Conservation (phyloP, 2,888 invertebrate species). For the Stenotaenia linearis region DNA sequence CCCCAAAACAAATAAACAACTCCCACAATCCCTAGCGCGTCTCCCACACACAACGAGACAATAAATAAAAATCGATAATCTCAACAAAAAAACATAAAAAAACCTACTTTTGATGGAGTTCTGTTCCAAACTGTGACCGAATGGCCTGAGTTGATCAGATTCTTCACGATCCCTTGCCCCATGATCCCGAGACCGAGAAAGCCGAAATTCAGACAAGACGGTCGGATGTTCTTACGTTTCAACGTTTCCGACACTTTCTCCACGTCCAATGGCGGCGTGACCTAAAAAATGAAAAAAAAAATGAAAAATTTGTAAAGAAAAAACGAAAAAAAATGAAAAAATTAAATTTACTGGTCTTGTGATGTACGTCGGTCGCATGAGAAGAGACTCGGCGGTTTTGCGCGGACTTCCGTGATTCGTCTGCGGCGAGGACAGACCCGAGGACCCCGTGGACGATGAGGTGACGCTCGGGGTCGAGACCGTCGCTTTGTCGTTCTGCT, state of each 20-base stretch:
- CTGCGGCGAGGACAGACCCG: conserved; percentile 14
- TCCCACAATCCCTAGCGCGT: too few relatives aligned
- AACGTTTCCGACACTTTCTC: conserved; percentile 69
- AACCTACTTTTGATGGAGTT: conserved; percentile 78
- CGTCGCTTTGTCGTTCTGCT: conserved; percentile 30
- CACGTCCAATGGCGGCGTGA: conserved; percentile 69
- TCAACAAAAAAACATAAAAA: neutral
- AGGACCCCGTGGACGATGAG: conserved; percentile 28
- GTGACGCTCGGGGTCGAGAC: neutral
- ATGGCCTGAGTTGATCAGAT: conserved; percentile 87
- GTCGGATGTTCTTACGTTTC: conserved; percentile 75
- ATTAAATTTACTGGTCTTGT: conserved; percentile 57
- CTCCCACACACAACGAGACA: too few relatives aligned
- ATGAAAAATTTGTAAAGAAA: neutral
- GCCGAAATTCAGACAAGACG: conserved; percentile 82
- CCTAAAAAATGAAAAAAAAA: conserved; percentile 48
- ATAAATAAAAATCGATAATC: too few relatives aligned
- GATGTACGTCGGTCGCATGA: conserved; percentile 64
- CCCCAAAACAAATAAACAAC: too few relatives aligned
- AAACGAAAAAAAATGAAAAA: neutral
- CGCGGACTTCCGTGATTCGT: conserved; percentile 46
- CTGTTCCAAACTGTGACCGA: conserved; percentile 92
- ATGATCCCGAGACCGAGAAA: conserved; percentile 93
- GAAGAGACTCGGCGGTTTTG: conserved; percentile 54
- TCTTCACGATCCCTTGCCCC: conserved; percentile 92